phyloP scores from a whole-genome alignment of 2,888 invertebrate genomes.

The Arge pagana region DNA sequence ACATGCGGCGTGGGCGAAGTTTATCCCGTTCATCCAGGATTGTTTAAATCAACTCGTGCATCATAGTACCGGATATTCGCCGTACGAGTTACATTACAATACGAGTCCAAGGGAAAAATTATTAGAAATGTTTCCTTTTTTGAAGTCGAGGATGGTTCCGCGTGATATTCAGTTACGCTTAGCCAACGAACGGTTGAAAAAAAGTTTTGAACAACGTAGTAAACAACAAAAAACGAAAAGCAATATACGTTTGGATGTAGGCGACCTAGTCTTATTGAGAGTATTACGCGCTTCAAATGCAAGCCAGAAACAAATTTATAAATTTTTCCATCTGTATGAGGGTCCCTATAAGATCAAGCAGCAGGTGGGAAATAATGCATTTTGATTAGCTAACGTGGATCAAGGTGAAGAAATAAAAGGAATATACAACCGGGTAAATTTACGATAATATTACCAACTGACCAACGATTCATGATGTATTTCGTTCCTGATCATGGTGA shows the following conservation, averaged over 20 bases:
- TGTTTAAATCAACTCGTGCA: conserved; percentile 7
- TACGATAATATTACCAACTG: neutral
- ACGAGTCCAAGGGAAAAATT: neutral
- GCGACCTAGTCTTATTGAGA: neutral
- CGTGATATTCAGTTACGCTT: no score
- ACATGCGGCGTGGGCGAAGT: conserved; percentile 18
- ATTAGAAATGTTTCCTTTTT: neutral
- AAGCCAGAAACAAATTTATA: neutral
- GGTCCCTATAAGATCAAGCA: neutral
- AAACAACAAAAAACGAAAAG: neutral
- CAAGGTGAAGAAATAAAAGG: neutral
- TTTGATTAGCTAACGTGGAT: neutral
- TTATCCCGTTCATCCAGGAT: neutral
- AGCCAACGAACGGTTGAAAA: neutral
- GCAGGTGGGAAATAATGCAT: neutral
- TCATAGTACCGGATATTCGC: conserved; percentile 5
- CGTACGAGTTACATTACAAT: conserved; percentile 1
- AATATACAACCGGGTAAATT: neutral
- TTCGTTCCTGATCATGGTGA: no score
- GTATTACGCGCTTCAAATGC: neutral
- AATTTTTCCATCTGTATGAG: conserved; percentile 1
- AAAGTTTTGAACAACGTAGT: neutral
- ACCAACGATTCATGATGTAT: no score
- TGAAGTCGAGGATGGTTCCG: neutral
- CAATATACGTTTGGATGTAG: neutral